Evolutionary conservation across 2,888 invertebrate species (phyloP), one percentile per base, ranked within the genome.

Genomic region (Argyresthia goedartella): DNA sequence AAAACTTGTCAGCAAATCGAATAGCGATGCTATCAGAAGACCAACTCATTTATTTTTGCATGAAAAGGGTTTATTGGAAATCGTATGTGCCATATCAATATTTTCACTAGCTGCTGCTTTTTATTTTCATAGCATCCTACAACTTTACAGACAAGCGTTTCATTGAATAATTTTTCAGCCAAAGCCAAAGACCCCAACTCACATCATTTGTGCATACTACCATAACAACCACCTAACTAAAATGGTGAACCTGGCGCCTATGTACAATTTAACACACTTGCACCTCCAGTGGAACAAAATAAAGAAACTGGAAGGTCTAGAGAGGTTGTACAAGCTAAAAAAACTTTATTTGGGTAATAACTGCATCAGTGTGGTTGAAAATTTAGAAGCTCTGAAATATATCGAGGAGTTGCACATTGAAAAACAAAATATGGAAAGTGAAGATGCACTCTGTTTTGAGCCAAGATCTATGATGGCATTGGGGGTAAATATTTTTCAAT

Each of bases 261-360:
- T 95, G 4, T 81, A 74, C 49, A 91, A 91, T 60, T 73, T 95
- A 44, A 91, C 91, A 1, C 89, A 93, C 59, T 77, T 93, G 48
- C 95, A 90, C 71, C 71, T 93, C 13, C 95, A 93, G 75, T 93
- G 92, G 81, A 95, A 95, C 67, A 91, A 90, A 67, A 91, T 95
- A 56, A 80, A 77, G 0, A 90, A 90, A 71, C 88, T 95, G 1
- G 89, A 92, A 64, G 92, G 92, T 49, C 69, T 95, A 43, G 72
- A 89, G 11, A 69, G 73, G 15, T 76, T 94, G 52, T 76, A 71
- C 36, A 91, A 92, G 56, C 76, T 97, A 51, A 91, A 91, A 59
- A 94, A 95, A 71, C 69, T 98, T 2, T 96, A 95, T 70, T 71
- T 93, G 54, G 90, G 91, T 0, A 88, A 91, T 58, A 94, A 94